Evolutionary conservation across 2,113 vertebrate genomes (phyloP), one percentile per base, ranked within the genome.

Genomic region (Bos javanicus): DNA sequence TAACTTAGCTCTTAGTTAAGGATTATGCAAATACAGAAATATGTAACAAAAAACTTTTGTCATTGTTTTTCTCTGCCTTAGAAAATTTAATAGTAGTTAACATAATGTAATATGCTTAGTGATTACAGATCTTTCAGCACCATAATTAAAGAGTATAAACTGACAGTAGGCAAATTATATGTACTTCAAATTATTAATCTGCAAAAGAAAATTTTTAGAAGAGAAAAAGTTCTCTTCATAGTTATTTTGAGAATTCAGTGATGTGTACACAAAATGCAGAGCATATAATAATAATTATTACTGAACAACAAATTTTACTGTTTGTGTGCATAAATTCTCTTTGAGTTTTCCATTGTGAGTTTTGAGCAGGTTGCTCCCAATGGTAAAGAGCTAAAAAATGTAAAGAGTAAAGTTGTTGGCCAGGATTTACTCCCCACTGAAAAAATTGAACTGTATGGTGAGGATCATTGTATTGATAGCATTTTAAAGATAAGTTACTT

Each of bases 11-110:
- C 28, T 87, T 1, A 91, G 36, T 71, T 80, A 86, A 87, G 50
- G 15, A 91, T 81, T 89, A 89, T 76, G 87, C 46, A 62, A 85
- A 90, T 39, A 95, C 2, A 98, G 13, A 88, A 39, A 94, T 74
- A 88, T 15, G 7, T 83, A 84, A 71, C 62, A 93, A 15, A 81
- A 14, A 90, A 48, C 52, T 26, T 95, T 43, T 83, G 52, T 85
- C 46, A 93, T 52, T 56, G 76, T 59, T 89, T 95, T 87, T 48
- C n/a, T 57, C 36, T 83, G 87, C n/a, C 33, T 90, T 81, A 87
- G 14, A 78, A 97, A 84, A 91, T 87, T 57, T 52, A 95, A 4
- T 9, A 91, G 28, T 80, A 85, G 46, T 39, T 78, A 82, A 82
- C 1, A 60, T 64, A 56, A 94, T 43, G 11, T 13, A 76, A 57